A percentile compares a stretch with the other conserved stretches of the same genome.
Evolutionary conservation across 35 echinoderm and acorn worm species (phyloP).

Genomic region (Apostichopus parvimensis): DNA sequence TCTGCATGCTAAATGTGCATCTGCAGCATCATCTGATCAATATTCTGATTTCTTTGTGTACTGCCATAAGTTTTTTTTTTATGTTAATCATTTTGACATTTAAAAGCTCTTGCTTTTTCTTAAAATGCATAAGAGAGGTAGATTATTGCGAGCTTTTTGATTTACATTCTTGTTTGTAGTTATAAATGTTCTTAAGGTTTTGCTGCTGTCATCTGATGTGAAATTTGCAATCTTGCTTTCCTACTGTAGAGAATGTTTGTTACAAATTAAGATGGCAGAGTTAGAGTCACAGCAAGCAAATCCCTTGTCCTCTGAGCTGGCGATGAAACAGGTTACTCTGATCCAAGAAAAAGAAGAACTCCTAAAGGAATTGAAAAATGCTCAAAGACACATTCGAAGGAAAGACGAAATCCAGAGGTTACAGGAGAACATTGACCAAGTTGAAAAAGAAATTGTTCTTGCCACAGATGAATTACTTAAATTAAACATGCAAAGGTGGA

Average conservation of each 20-base stretch:
- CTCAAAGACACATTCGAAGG: conserved; percentile 62
- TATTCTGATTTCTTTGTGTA: no score
- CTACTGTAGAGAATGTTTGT: conserved; percentile 61
- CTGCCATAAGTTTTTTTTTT: no score
- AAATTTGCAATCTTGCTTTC: conserved; percentile 40
- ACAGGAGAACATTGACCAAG: conserved; percentile 46
- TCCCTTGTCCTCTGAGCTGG: conserved; percentile 45
- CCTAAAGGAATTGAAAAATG: conserved; percentile 67
- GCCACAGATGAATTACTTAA: conserved; percentile 46
- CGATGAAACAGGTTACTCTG: conserved; percentile 62
- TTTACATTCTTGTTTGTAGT: background rate
- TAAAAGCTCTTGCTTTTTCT: background rate
- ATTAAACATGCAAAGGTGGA: conserved; percentile 60
- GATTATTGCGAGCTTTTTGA: background rate
- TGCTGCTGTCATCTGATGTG: background rate
- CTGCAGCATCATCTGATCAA: no score
- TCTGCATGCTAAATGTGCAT: no score
- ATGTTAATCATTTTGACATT: background rate
- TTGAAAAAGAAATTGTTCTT: conserved; percentile 57
- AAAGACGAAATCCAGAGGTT: conserved; percentile 62
- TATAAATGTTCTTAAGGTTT: background rate
- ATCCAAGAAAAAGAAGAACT: conserved; percentile 81
- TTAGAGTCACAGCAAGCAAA: conserved; percentile 55
- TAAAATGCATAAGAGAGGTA: background rate
- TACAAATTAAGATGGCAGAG: conserved; percentile 80